Evolutionary conservation across 1,140 invertebrate species (phyloP), one percentile per base, ranked within the genome.

Genomic region (Drosophila leontia): DNA sequence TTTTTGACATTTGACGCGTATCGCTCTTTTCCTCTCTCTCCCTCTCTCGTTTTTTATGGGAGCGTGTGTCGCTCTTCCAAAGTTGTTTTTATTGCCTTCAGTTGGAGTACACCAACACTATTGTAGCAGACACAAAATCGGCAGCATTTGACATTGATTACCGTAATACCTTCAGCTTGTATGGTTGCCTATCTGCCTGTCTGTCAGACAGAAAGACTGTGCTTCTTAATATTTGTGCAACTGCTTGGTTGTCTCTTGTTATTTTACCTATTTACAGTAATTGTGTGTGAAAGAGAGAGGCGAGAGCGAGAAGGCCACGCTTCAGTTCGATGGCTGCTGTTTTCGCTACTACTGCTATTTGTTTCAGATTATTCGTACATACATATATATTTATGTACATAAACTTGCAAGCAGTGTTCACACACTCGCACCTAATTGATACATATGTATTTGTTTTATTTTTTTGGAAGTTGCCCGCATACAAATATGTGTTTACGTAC

Each of bases 221-320:
- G 78, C 69, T 72, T 75, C 80, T 80, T 75, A 84, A 84, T 88
- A 90, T 88, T 88, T 88, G 84, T 90, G 84, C 84, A 88, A 88
- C 80, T 88, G 80, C 75, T 55, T 65, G 68, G 75, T 74, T 87
- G 83, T 79, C 67, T 82, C 67, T 72, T 78, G 75, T 81, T 77
- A 76, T 88, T 87, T 80, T 75, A 88, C 84, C 85, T 88, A 88
- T 88, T 88, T 88, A 88, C 84, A 84, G 85, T 88, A 88, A 88
- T 81, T 88, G 83, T 87, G 56, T 88, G 84, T 35, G 32, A 34
- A 29, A 34, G 29, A 7, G 29, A 17, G 48, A 32, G 47, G 23
- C 29, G 50, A 37, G 51, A 55, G 51, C 34, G 57, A 55, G 51
- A 75, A 75, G 75, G 75, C 85, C 84, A 78, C 26, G 68, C 41